phyloP scores from a whole-genome alignment of 2,888 invertebrate genomes.

The Adela reaumurella region DNA sequence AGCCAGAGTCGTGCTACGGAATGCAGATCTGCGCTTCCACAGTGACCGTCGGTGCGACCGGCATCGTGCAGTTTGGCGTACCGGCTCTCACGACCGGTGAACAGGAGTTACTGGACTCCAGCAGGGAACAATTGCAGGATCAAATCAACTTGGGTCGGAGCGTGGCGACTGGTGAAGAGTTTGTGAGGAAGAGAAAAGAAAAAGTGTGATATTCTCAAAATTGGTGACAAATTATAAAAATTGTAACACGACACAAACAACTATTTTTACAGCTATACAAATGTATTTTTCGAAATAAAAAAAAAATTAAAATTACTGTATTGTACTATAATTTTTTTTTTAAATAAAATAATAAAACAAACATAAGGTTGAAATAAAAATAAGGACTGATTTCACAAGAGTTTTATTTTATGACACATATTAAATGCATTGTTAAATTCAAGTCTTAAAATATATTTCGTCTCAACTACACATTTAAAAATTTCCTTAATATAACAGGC shows the following conservation, averaged over 20 bases:
- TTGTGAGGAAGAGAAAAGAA: too few relatives aligned
- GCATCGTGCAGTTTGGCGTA: conserved; percentile 29
- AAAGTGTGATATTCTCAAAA: too few relatives aligned
- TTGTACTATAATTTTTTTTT: too few relatives aligned
- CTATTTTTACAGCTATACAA: too few relatives aligned
- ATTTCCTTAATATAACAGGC: neutral
- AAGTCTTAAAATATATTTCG: conserved; percentile 42
- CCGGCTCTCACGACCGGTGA: conserved; percentile 29
- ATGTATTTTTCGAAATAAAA: too few relatives aligned
- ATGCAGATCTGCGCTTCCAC: conserved; percentile 36
- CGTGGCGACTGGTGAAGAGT: neutral
- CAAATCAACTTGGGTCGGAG: neutral
- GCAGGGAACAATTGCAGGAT: conserved; percentile 9
- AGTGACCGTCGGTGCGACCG: conserved; percentile 26
- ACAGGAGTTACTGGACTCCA: conserved; percentile 21
- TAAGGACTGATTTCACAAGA: too few relatives aligned
- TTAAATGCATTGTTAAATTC: conserved; percentile 44
- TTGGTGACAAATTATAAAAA: too few relatives aligned
- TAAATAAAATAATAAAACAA: too few relatives aligned
- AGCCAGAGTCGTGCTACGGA: conserved; percentile 28
- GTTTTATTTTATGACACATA: neutral
- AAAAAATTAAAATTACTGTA: too few relatives aligned
- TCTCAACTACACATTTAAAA: conserved; percentile 19
- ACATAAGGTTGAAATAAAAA: too few relatives aligned
- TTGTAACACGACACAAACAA: too few relatives aligned